Percentiles rank a stretch among this genome's conserved stretches.
Conservation (phyloP, 2,888 invertebrate genomes). For the Orthosia gracilis region DNA sequence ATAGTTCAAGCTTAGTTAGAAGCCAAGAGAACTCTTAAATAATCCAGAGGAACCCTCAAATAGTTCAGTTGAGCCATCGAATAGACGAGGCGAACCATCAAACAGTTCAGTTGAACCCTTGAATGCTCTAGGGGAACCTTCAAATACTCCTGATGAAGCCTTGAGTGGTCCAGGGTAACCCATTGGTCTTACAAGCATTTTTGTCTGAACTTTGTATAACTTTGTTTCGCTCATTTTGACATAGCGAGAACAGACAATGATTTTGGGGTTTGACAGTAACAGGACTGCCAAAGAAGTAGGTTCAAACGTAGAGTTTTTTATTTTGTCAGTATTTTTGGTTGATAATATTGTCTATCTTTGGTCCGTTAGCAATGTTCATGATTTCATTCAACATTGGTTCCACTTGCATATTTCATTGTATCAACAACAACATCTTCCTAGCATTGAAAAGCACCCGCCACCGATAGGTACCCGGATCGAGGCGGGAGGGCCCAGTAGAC, state of each 20-base stretch:
- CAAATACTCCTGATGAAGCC: background rate
- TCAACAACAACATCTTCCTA: too few relatives aligned
- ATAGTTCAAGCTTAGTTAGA: background rate
- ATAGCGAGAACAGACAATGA: constrained; percentile 20
- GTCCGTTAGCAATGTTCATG: too few relatives aligned
- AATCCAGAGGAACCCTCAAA: background rate
- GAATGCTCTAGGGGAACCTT: background rate
- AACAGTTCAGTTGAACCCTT: background rate
- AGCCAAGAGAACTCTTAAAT: background rate
- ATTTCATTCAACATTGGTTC: too few relatives aligned
- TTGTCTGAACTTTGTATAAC: constrained; percentile 37
- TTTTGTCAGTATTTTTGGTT: background rate
- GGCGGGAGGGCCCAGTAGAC: too few relatives aligned
- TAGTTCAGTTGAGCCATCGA: background rate
- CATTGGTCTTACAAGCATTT: constrained; percentile 41
- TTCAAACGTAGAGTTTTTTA: background rate
- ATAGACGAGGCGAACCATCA: background rate
- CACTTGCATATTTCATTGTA: too few relatives aligned
- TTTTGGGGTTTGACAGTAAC: constrained; percentile 25
- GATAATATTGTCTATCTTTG: background rate
- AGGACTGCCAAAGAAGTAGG: background rate
- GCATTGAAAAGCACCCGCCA: too few relatives aligned
- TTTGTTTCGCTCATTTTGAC: constrained; percentile 18
- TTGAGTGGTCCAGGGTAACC: background rate
- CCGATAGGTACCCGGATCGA: too few relatives aligned